Conservation (phyloP, 2,888 invertebrate genomes). For the Scaptomyza tumidula region DNA sequence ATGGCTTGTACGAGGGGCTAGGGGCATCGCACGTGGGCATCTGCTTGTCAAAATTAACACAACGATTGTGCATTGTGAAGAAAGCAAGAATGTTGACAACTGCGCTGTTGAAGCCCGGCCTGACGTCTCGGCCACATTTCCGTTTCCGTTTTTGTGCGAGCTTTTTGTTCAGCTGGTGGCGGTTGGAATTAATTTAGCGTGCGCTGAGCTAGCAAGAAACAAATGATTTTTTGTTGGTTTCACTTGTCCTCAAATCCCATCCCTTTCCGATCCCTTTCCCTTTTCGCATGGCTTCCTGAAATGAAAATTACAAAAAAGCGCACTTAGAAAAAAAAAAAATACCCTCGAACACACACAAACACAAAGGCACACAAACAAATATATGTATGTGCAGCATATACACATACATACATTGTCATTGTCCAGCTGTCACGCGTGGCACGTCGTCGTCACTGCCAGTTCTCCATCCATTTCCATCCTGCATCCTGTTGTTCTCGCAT, state of each 20-base stretch:
- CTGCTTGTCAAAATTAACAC: slow-evolving; percentile 78
- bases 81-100: slow-evolving; percentile 57
- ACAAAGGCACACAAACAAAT: slow-evolving; percentile 7
- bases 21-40: slow-evolving; percentile 67
- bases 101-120: slow-evolving; percentile 45
- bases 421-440: slow-evolving; percentile 79
- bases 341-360: slow-evolving; percentile 29
- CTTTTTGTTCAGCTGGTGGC: slow-evolving; percentile 68
- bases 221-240: slow-evolving; percentile 67
- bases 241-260: slow-evolving; percentile 1
- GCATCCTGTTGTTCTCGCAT: slow-evolving; percentile 28
- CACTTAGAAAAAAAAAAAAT: slow-evolving; percentile 51
- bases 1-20: slow-evolving; percentile 9
- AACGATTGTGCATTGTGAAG: slow-evolving; percentile 67
- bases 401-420: slow-evolving; percentile 61
- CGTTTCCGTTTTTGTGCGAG: slow-evolving; percentile 69
- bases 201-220: slow-evolving; percentile 77
- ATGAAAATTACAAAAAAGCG: slow-evolving; percentile 58
- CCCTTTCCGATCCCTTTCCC: background rate
- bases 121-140: slow-evolving; percentile 76
- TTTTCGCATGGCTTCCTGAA: slow-evolving; percentile 56
- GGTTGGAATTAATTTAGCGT: slow-evolving; percentile 76
- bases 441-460: slow-evolving; percentile 47
- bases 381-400: slow-evolving; percentile 12
- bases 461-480: slow-evolving; percentile 45